A percentile compares a stretch with the other conserved stretches of the same genome.
Conservation (phyloP, 1,140 invertebrate genomes). For the Drosophila miranda region DNA sequence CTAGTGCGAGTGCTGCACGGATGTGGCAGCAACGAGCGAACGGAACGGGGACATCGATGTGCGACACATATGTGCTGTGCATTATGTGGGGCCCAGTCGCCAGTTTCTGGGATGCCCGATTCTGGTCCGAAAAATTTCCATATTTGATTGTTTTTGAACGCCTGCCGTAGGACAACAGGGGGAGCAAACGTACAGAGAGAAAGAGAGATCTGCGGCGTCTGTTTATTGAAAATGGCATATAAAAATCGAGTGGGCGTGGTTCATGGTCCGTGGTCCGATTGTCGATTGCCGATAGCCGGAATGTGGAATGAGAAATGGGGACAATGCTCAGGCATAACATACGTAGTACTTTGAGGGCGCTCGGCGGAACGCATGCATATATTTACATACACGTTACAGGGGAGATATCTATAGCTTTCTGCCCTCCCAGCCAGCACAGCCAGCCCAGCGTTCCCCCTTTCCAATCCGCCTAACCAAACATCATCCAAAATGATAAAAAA, state of each 20-base stretch:
- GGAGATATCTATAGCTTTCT: neutral
- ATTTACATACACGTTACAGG: conserved; percentile 22
- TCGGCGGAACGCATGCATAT: conserved; percentile 27
- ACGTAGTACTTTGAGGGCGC: conserved; percentile 12
- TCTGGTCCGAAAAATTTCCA: conserved; percentile 61
- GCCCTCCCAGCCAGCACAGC: too few species aligned
- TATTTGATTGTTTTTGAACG: conserved; percentile 77
- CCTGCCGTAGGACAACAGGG: conserved; percentile 39
- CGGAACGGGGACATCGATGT: conserved; percentile 32
- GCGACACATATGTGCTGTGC: conserved; percentile 60
- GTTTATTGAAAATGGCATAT: conserved; percentile 73
- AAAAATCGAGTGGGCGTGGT: conserved; percentile 50
- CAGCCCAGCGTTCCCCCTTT: conserved; percentile 1
- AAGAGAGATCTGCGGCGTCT: conserved; percentile 29
- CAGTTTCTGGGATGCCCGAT: conserved; percentile 22
- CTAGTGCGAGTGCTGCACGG: conserved; percentile 15
- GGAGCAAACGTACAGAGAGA: neutral
- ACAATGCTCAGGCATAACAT: conserved; percentile 36
- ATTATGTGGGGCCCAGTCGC: conserved; percentile 37
- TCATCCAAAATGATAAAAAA: conserved; percentile 15
- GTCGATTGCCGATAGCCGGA: conserved; percentile 30
- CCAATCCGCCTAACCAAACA: neutral
- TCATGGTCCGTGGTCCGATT: conserved; percentile 18
- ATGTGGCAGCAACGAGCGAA: conserved; percentile 42
- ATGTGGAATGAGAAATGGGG: conserved; percentile 28